A percentile compares a stretch with the other conserved stretches of the same genome.
These are phyloP conservation scores for Enteromius unitaeniatus DNA, from an alignment of 2,797 vertebrate genomes.

Conservation along the genomic window DNA sequence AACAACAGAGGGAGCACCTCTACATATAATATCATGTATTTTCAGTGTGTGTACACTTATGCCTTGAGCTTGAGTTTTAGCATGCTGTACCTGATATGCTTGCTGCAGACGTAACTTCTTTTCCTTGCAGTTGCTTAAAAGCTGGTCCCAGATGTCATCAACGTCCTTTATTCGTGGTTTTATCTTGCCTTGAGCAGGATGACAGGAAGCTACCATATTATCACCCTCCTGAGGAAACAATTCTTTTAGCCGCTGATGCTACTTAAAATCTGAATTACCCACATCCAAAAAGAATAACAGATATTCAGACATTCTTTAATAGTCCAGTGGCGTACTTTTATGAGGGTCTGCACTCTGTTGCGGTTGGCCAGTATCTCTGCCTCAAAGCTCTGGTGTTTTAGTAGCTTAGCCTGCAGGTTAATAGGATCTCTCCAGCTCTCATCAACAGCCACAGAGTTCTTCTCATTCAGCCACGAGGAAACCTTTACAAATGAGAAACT, in stretches of 20 bases:
- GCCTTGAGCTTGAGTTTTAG: not conserved
- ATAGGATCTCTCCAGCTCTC: slow-evolving; percentile 84
- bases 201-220: slow-evolving; percentile 75
- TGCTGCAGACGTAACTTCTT: slow-evolving; percentile 82
- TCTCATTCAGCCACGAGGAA: slow-evolving; percentile 85
- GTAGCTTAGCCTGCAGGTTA: slow-evolving; percentile 84
- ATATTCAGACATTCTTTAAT: slow-evolving; percentile 3
- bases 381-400: slow-evolving; percentile 86
- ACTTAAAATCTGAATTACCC: not conserved
- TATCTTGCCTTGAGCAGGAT: slow-evolving; percentile 76
- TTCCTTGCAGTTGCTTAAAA: slow-evolving; percentile 81
- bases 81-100: slow-evolving; percentile 79
- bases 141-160: slow-evolving; percentile 80
- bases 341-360: slow-evolving; percentile 76
- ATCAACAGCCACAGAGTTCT: slow-evolving; percentile 83
- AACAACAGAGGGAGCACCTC: not conserved
- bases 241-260: not conserved
- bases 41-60: not conserved
- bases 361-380: slow-evolving; percentile 83
- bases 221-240: slow-evolving; percentile 81
- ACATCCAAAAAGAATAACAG: not conserved
- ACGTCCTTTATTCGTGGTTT: slow-evolving; percentile 80
- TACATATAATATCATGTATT: not conserved
- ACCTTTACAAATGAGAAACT: slow-evolving; percentile 62
- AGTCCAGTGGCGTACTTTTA: slow-evolving; percentile 68